Evolutionary conservation across 1,140 invertebrate genomes (phyloP).

Genomic region (Penaeus japonicus): DNA sequence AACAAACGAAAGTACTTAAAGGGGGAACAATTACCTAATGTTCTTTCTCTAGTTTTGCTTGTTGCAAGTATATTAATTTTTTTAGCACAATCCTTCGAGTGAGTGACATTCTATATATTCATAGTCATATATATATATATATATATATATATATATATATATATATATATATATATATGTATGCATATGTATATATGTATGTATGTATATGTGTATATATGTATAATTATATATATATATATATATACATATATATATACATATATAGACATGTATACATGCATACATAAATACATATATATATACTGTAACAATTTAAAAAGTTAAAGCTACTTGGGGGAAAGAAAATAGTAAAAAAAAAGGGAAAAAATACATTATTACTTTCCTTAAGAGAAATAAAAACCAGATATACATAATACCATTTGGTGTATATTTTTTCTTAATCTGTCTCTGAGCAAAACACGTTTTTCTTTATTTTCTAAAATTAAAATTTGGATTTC

Average conservation of each 20-base stretch:
- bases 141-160: background rate
- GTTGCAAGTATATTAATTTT: background rate
- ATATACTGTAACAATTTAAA: background rate
- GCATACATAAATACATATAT: background rate
- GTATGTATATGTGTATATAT: background rate
- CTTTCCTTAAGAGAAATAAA: background rate
- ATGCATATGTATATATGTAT: background rate
- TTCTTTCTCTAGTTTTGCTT: background rate
- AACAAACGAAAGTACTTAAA: background rate
- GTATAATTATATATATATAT: background rate
- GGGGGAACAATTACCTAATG: background rate
- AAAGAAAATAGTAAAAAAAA: background rate
- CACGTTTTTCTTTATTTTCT: too few species aligned
- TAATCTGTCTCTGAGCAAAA: too few species aligned
- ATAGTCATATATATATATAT: background rate
- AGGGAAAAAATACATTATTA: background rate
- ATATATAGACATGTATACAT: background rate
- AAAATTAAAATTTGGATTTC: too few species aligned
- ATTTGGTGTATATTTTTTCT: too few species aligned
- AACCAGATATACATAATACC: too few species aligned
- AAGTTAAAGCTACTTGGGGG: background rate
- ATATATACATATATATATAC: background rate
- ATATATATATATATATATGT: background rate
- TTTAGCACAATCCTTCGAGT: background rate
- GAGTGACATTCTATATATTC: background rate